Base-by-base conservation (phyloP, 2,888 invertebrate species). In the Lasioglossum leucozonium region DNA sequence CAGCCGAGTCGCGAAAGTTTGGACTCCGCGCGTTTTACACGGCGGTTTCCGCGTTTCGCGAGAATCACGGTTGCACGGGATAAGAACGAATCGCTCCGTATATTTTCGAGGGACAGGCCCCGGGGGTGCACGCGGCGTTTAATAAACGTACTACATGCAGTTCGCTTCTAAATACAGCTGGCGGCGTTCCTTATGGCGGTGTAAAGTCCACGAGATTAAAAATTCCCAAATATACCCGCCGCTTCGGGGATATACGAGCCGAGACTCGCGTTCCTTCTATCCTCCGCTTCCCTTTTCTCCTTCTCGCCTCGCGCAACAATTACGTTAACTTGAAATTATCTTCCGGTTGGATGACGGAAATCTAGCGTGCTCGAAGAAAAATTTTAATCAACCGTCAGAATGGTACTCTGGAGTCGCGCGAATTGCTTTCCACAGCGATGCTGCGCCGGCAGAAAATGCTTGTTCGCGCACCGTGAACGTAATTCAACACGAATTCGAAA, bases 131-230 rank as follows among this genome's bases (percentile, higher is more conserved):
- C 40, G 37, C 69, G 37, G 87, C 88, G 86, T 91, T 91, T 91
- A 91, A 91, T 91, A 91, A 91, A 90, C 88, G 90, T 77, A 88
- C 62, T 86, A 74, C 85, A 81, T 71, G 81, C 81, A 78, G 74
- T 44, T 73, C 74, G 81, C 81, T 69, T 77, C 80, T 74, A 82
- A 86, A 84, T 82, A 87, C 72, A 77, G 67, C 78, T 73, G 79
- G 34, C 67, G 77, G 77, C 85, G 84, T 86, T 84, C 75, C 84
- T 85, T 87, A 84, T 72, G 79, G 42, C 73, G 76, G 88, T 87
- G 91, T 90, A 91, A 92, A 92, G 93, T 92, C 91, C 86, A 89
- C 93, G 91, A 93, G 92, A 93, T 93, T 93, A 93, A 93, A 93
- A 93, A 93, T 93, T 92, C 89, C 91, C 90, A 92, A 92, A 93